A percentile compares a stretch with the other conserved stretches of the same genome.
These are phyloP conservation scores for Microctenopoma stevenorrisi DNA, from an alignment of 2,797 vertebrate species.

Conservation along the genomic window DNA sequence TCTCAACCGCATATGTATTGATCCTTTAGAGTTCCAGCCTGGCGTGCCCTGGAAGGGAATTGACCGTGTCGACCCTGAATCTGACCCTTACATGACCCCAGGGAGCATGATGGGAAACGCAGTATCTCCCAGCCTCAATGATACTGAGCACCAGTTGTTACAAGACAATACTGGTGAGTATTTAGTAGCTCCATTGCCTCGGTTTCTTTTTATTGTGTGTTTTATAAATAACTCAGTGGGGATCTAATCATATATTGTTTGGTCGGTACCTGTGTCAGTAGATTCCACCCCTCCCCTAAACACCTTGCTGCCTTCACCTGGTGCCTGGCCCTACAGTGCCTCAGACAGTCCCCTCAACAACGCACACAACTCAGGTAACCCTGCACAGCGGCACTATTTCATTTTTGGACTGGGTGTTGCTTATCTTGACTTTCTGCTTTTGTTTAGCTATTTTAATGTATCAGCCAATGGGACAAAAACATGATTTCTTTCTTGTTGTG, in stretches of 20 bases:
- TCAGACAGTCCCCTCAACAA: constrained; percentile 96
- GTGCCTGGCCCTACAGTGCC: constrained; percentile 99
- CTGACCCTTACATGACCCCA: constrained; percentile 98
- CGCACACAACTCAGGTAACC: constrained; percentile 97
- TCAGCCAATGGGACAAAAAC: no score
- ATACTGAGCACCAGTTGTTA: constrained; percentile 98
- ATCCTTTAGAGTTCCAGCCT: constrained; percentile 93
- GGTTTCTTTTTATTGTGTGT: neutral
- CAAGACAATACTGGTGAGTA: constrained; percentile 91
- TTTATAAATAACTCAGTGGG: neutral
- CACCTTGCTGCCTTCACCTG: constrained; percentile 99
- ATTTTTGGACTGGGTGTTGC: neutral
- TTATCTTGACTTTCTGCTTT: neutral
- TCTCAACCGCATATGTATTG: constrained; percentile 11
- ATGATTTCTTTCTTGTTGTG: no score
- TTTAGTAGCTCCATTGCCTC: neutral
- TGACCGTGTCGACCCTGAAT: constrained; percentile 97
- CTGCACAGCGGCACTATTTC: neutral
- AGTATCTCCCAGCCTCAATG: constrained; percentile 93
- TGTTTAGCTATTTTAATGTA: no score
- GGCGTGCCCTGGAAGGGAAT: constrained; percentile 99
- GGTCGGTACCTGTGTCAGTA: constrained; percentile 48
- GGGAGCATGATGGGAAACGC: constrained; percentile 96
- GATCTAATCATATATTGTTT: neutral
- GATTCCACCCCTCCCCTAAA: constrained; percentile 94